Conservation (phyloP, 2,797 vertebrate genomes). For the Sebastes vulpes region DNA sequence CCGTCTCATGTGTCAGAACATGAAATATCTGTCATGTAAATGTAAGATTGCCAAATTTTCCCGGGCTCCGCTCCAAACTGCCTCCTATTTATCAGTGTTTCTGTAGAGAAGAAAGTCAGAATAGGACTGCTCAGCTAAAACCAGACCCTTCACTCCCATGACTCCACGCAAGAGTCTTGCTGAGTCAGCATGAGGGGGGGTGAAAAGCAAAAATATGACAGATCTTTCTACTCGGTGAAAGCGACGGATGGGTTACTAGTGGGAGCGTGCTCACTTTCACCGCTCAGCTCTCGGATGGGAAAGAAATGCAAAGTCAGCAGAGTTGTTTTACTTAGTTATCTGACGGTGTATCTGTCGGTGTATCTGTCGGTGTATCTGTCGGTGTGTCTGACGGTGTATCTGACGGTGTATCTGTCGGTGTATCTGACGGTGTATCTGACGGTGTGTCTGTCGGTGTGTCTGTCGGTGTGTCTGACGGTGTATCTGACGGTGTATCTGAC, state of each 20-base stretch:
- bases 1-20: slow-evolving; percentile 3
- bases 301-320: slow-evolving; percentile 22
- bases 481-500: too few relatives aligned
- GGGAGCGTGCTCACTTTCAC: not conserved
- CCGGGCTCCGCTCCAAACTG: slow-evolving; percentile 29
- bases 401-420: rapidly evolving
- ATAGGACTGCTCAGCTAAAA: slow-evolving; percentile 10
- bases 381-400: too few relatives aligned
- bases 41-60: slow-evolving; percentile 25
- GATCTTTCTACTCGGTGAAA: slow-evolving; percentile 12
- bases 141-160: slow-evolving; percentile 7
- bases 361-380: rapidly evolving
- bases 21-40: slow-evolving; percentile 18
- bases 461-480: too few relatives aligned
- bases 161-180: slow-evolving; percentile 5
- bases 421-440: rapidly evolving
- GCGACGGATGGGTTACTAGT: slow-evolving; percentile 7
- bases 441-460: too few relatives aligned
- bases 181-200: slow-evolving; percentile 16
- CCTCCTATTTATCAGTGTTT: slow-evolving; percentile 37
- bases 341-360: too few relatives aligned
- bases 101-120: not conserved
- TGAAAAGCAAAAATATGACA: slow-evolving; percentile 15
- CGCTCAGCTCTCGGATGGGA: not conserved
- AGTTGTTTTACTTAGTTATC: slow-evolving; percentile 8